phyloP scores from a whole-genome alignment of 2,888 invertebrate genomes.

The Incurvaria masculella region DNA sequence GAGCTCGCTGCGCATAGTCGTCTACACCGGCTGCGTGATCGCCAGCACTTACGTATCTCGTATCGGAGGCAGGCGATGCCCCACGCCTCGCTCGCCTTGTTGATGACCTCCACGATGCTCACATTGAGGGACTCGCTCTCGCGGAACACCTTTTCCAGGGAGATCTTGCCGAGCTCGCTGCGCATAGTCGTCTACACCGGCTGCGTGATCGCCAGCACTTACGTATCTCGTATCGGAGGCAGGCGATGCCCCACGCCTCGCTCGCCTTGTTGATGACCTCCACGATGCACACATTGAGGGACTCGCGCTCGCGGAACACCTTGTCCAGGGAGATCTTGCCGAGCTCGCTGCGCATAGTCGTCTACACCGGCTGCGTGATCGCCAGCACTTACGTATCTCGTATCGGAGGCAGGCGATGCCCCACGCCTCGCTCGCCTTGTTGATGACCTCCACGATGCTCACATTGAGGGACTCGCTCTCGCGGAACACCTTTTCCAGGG shows the following conservation, averaged over 20 bases:
- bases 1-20: slow-evolving; percentile 98
- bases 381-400: slow-evolving; percentile 41
- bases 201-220: slow-evolving; percentile 73
- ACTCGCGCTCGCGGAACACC: slow-evolving; percentile 95
- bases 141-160: slow-evolving; percentile 92
- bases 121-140: slow-evolving; percentile 95
- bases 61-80: slow-evolving; percentile 95
- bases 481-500: slow-evolving; percentile 92
- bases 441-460: slow-evolving; percentile 92
- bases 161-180: slow-evolving; percentile 97
- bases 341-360: slow-evolving; percentile 98
- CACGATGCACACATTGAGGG: slow-evolving; percentile 91
- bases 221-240: slow-evolving; percentile 71
- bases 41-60: slow-evolving; percentile 96
- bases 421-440: slow-evolving; percentile 98
- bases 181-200: slow-evolving; percentile 99
- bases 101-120: slow-evolving; percentile 92
- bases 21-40: slow-evolving; percentile 97
- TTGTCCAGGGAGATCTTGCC: slow-evolving; percentile 97
- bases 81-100: slow-evolving; percentile 98
- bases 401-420: slow-evolving; percentile 92
- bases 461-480: slow-evolving; percentile 96
- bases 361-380: slow-evolving; percentile 97
- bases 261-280: slow-evolving; percentile 97
- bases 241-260: slow-evolving; percentile 97